Evolutionary conservation across 2,888 invertebrate genomes (phyloP), one percentile per base, ranked within the genome.

Genomic region (Caenorhabditis sulstoni): DNA sequence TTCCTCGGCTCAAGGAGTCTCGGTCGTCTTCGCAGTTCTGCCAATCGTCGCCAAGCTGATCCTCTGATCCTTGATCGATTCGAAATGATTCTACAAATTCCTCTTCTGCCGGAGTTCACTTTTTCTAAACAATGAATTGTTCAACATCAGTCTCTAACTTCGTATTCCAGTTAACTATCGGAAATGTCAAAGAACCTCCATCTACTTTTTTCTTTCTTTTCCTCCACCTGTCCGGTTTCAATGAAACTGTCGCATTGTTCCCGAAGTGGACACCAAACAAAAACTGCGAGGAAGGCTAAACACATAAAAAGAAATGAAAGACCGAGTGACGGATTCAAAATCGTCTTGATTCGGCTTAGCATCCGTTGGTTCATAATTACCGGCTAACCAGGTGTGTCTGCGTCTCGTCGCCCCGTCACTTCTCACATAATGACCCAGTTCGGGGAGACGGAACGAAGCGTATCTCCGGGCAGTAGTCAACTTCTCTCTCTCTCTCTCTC

Each of bases 381-480:
- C 45, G 64, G 73, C 64, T 73, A 73, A 65, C 57, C 64, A 64
- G 39, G 35, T 39, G 39, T 37, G 12, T 23, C 73, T 57, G 64
- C 64, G 64, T 73, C 50, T 73, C 73, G 14, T 35, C 47, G 12
- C 35, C 20, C 52, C 14, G 9, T 41, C 44, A 16, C 45, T 50
- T 45, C 61, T n/a, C 23, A 7, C 29, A 73, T 73, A 64, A 73
- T 73, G 73, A 73, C 73, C 73, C 73, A 73, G 73, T 73, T 73
- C 50, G 73, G 58, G 64, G 49, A 29, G 71, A 57, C 53, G 39
- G 49, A 62, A 57, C 53, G 39, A 41, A 4, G 71, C 41, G 73
- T 64, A 64, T 73, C 73, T 65, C 62, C 61, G 61, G 44, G 37
- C 53, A 62, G 57, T 12, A 45, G 52, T 52, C 14, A 29, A 22